These are phyloP conservation scores for Embidobia sp. DNA, from an alignment of 2,888 invertebrate species.

Conservation along the genomic window DNA sequence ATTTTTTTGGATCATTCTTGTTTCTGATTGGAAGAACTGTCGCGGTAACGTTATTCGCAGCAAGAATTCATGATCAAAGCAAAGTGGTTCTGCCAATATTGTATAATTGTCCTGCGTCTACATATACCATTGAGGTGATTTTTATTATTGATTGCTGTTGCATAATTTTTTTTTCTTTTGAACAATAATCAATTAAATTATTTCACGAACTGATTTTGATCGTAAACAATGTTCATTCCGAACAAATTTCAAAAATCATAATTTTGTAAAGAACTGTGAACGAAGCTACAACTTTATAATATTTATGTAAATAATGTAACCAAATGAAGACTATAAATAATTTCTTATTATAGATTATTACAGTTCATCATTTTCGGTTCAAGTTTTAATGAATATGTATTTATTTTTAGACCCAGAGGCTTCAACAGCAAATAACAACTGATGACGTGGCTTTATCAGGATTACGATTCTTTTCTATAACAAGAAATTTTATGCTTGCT, in stretches of 20 bases:
- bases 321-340: no score
- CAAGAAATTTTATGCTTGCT: slow-evolving; percentile 83
- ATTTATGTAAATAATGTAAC: no score
- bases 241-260: no score
- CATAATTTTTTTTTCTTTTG: no score
- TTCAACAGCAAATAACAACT: slow-evolving; percentile 77
- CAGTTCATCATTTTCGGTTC: no score
- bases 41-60: slow-evolving; percentile 81
- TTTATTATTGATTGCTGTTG: no score
- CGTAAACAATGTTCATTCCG: no score
- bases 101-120: slow-evolving; percentile 81
- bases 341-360: no score
- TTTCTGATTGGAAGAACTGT: slow-evolving; percentile 82
- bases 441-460: slow-evolving; percentile 83
- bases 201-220: no score
- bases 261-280: no score
- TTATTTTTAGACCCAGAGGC: slow-evolving; percentile 75
- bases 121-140: slow-evolving; percentile 81
- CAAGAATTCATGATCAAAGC: slow-evolving; percentile 82
- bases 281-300: no score
- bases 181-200: no score
- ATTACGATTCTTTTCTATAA: slow-evolving; percentile 83
- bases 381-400: not conserved
- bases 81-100: slow-evolving; percentile 78
- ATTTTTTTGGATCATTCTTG: slow-evolving; percentile 83